Percentiles rank a stretch among this genome's conserved stretches.
Evolutionary conservation across 2,113 vertebrate genomes (phyloP).

Genomic region (Paracanthobrama guichenoti): DNA sequence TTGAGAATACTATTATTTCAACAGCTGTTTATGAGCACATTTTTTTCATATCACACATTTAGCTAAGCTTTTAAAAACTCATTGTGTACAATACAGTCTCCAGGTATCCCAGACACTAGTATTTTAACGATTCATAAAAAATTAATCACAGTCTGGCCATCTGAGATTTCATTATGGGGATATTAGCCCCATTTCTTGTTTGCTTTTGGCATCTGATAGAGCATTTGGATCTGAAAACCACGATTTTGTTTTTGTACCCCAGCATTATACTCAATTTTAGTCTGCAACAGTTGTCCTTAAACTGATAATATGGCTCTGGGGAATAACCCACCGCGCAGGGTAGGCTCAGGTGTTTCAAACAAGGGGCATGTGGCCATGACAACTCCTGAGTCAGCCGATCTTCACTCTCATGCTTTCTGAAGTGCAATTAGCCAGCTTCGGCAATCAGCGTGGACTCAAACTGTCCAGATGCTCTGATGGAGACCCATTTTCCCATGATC

Average conservation of each 20-base stretch:
- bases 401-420: slow-evolving; percentile 4
- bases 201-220: no score
- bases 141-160: no score
- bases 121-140: no score
- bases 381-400: slow-evolving; percentile 32
- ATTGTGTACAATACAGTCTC: no score
- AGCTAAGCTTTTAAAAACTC: no score
- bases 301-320: slow-evolving; percentile 1
- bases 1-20: no score
- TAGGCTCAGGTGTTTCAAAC: slow-evolving; percentile 32
- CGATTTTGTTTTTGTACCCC: not conserved
- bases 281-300: slow-evolving; percentile 13
- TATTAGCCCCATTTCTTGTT: no score
- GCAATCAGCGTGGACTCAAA: slow-evolving; percentile 52
- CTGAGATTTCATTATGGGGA: no score
- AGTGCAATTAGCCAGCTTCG: slow-evolving; percentile 27
- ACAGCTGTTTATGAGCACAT: no score
- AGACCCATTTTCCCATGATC: slow-evolving; percentile 74
- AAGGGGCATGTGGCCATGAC: slow-evolving; percentile 13
- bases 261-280: not conserved
- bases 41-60: no score
- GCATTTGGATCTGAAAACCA: not conserved
- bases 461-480: slow-evolving; percentile 63
- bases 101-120: no score
- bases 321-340: not conserved